These are phyloP conservation scores for Chymomyza amoena DNA, from an alignment of 2,888 invertebrate genomes.

Conservation along the genomic window DNA sequence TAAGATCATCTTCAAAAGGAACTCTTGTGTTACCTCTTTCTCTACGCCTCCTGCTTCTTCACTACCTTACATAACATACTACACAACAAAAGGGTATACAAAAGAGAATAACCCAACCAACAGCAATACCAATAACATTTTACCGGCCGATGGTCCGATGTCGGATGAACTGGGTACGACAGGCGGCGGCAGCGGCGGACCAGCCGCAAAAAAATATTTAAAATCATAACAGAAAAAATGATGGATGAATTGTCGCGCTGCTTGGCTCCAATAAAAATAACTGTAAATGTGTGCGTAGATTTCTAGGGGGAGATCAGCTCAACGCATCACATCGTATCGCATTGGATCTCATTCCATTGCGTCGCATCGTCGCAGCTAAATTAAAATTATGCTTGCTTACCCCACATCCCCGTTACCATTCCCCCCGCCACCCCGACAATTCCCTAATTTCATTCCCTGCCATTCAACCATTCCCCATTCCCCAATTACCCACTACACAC, in stretches of 20 bases:
- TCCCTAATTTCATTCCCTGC: background rate
- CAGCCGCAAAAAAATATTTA: conserved; percentile 32
- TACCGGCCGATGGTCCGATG: background rate
- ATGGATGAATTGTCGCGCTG: conserved; percentile 74
- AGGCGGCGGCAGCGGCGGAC: background rate
- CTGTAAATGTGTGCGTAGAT: conserved; percentile 61
- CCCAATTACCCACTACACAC: background rate
- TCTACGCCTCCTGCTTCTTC: background rate
- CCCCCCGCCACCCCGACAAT: background rate
- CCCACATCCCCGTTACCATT: background rate
- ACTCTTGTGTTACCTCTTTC: too few species aligned
- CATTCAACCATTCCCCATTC: background rate
- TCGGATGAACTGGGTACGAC: background rate
- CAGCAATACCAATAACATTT: background rate
- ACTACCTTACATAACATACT: background rate
- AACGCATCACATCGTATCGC: background rate
- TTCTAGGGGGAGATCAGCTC: conserved; percentile 63
- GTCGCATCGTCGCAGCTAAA: conserved; percentile 44
- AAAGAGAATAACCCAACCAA: background rate
- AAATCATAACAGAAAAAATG: conserved; percentile 73
- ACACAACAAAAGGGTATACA: background rate
- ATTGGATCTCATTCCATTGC: background rate
- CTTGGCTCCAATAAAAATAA: conserved; percentile 75
- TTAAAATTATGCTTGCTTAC: conserved; percentile 56
- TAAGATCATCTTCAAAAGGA: too few species aligned